Evolutionary conservation across 2,113 vertebrate species (phyloP), one percentile per base, ranked within the genome.

Genomic region (Sigmodon hispidus): DNA sequence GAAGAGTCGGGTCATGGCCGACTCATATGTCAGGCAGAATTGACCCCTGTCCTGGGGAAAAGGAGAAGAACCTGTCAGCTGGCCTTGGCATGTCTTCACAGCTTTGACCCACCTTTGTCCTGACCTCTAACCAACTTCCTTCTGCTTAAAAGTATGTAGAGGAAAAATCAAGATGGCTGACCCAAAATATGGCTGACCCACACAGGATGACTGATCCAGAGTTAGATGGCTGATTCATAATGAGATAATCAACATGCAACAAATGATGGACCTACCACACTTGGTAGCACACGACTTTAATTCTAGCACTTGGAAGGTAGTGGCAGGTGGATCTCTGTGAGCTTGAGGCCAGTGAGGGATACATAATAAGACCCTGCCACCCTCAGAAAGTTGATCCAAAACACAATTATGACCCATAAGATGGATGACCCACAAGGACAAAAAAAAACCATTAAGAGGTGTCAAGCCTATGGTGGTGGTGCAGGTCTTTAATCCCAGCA

Each of bases 1-100:
- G 98, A 99, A 99, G 91, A 99, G 97, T 55, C 99, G 99, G 0
- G 99, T 99, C 99, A 99, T 99, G 63, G 98, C 98, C 0, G 99
- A 99, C 96, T 99, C 99, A 0, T 99, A 99, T 1, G 99, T 99
- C 97, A 99, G 96, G 96, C 99, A 99, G 97, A 99, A 99, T 1
- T 94, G 98, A 67, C 98, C 98, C 94, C 98, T 98, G 95, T 99
- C 98, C 99, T 99, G 97, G 57, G 95, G 87, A 61, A 76, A 65
- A 94, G 72, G 80, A 96, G 67, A 19, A 79, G 73, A 29, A 2
- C 31, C 89, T 19, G 29, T 97, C 43, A 87, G 80, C 5, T 3
- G 29, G 61, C 50, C 50, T 83, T 75, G 16, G 87, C 70, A 31
- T 26, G 40, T 34, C 31, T n/a, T 34, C 36, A 22, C 24, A 10